Percentiles rank a stretch among this genome's conserved stretches.
Evolutionary conservation across 1,140 invertebrate genomes (phyloP).

Genomic region (Listronotus oregonensis): DNA sequence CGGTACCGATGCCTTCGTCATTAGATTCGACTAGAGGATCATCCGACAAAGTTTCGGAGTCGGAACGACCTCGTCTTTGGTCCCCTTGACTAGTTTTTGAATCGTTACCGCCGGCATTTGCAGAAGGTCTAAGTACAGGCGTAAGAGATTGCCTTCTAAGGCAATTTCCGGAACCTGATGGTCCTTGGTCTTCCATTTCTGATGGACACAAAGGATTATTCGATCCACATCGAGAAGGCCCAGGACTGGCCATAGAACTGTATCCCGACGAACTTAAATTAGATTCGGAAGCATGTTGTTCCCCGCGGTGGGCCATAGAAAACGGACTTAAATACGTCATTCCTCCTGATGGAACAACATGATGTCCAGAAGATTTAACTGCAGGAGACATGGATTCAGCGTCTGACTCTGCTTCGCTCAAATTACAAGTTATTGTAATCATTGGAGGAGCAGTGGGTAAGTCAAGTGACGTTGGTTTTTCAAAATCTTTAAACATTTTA

Average conservation of each 20-base stretch:
- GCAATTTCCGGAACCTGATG: constrained; percentile 56
- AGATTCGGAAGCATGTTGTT: constrained; percentile 76
- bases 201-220: constrained; percentile 75
- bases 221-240: constrained; percentile 75
- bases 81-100: constrained; percentile 50
- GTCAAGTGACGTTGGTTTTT: constrained; percentile 68
- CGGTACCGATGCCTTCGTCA: constrained; percentile 72
- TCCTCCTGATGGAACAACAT: constrained; percentile 58
- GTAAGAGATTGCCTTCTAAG: constrained; percentile 56
- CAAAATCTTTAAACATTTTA: constrained; percentile 60
- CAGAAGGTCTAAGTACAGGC: constrained; percentile 61
- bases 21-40: constrained; percentile 71
- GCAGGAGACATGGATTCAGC: constrained; percentile 66
- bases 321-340: constrained; percentile 79
- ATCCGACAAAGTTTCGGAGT: constrained; percentile 72
- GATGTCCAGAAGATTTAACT: constrained; percentile 48
- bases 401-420: constrained; percentile 75
- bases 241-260: constrained; percentile 79
- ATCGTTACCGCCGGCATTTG: constrained; percentile 55
- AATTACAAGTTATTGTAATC: constrained; percentile 75
- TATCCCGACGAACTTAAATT: constrained; percentile 83
- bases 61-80: constrained; percentile 61
- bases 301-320: constrained; percentile 68
- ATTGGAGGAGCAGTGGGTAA: constrained; percentile 68
- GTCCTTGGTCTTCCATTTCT: constrained; percentile 70